phyloP scores from a whole-genome alignment of 1,140 invertebrate genomes.

The Platorchestia sp. region DNA sequence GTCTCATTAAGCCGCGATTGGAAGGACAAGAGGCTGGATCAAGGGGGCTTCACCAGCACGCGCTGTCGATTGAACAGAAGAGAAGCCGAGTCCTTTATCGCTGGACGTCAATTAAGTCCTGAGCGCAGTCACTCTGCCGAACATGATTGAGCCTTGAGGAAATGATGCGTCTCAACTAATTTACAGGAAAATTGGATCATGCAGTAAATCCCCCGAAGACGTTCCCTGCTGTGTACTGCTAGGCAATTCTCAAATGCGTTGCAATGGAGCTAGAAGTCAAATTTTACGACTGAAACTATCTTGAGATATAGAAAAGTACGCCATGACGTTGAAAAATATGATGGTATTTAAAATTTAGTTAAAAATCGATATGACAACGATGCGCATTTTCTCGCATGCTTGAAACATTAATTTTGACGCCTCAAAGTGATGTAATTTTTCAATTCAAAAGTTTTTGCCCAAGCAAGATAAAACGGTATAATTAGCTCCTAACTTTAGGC shows the following conservation, averaged over 20 bases:
- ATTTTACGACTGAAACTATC: no score
- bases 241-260: neutral
- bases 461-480: no score
- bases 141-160: neutral
- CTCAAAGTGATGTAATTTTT: no score
- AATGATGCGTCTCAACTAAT: neutral
- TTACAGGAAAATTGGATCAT: neutral
- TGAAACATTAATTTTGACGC: no score
- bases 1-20: neutral
- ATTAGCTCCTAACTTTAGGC: no score
- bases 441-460: no score
- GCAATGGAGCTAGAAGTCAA: no score
- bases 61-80: conserved; percentile 6
- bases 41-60: neutral
- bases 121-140: neutral
- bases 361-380: no score
- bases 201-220: neutral
- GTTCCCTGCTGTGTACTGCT: neutral
- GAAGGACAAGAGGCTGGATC: neutral
- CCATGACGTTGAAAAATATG: no score
- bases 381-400: no score
- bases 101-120: neutral
- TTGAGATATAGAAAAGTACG: no score
- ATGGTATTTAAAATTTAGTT: no score
- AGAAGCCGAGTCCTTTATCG: neutral